phyloP scores from a whole-genome alignment of 2,888 invertebrate species.

The Aleiodes testaceus region DNA sequence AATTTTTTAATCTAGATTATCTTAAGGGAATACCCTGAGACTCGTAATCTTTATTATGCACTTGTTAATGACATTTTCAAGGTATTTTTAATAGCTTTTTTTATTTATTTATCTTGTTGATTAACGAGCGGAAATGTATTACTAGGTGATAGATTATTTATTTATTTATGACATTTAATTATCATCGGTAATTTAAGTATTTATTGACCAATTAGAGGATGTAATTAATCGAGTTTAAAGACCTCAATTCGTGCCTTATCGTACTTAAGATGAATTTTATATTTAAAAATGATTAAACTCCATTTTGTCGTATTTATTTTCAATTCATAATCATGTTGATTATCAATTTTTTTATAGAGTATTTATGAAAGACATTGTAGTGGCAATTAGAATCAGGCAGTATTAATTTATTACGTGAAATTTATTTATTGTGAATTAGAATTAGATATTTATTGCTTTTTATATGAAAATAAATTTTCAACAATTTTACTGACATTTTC shows the following conservation, averaged over 20 bases:
- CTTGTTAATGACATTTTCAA: conserved; percentile 25
- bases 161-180: conserved; percentile 46
- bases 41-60: conserved; percentile 24
- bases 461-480: neutral
- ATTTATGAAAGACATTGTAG: neutral
- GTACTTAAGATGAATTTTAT: neutral
- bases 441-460: conserved; percentile 37
- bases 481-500: too few species aligned
- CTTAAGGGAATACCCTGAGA: conserved; percentile 20
- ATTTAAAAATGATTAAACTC: neutral
- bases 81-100: conserved; percentile 15
- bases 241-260: neutral
- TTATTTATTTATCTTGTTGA: neutral
- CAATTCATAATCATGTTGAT: neutral
- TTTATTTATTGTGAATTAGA: conserved; percentile 51
- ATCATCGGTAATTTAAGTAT: conserved; percentile 46
- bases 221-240: neutral
- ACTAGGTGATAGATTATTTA: conserved; percentile 48
- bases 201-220: conserved; percentile 47
- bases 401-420: conserved; percentile 27
- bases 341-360: neutral
- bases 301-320: neutral
- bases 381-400: neutral
- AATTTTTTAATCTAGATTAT: too few species aligned
- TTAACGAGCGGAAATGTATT: conserved; percentile 10